phyloP scores from a whole-genome alignment of 1,140 invertebrate genomes.

The Sinonovacula constricta region DNA sequence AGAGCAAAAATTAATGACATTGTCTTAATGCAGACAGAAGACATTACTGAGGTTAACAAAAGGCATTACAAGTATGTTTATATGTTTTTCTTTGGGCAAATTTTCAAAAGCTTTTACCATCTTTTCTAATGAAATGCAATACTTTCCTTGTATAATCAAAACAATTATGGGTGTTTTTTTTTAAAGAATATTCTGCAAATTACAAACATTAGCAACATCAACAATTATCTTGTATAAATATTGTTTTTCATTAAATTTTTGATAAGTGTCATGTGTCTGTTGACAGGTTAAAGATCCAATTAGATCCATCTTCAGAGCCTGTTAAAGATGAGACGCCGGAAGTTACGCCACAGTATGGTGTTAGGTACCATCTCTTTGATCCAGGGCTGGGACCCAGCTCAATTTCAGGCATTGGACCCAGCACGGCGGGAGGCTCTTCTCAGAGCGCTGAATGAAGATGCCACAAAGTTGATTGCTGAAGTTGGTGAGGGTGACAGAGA shows the following conservation, averaged over 20 bases:
- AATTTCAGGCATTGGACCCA: constrained; percentile 97
- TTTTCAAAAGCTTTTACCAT: too few relatives aligned
- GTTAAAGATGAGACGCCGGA: constrained; percentile 97
- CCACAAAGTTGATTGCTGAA: constrained; percentile 95
- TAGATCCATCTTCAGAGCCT: constrained; percentile 93
- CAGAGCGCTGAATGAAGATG: constrained; percentile 96
- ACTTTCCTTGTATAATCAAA: too few relatives aligned
- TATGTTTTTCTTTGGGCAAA: too few relatives aligned
- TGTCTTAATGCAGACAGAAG: too few relatives aligned
- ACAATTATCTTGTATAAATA: not conserved
- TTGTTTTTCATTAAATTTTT: constrained; percentile 24
- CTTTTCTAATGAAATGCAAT: too few relatives aligned
- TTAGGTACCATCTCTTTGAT: constrained; percentile 98
- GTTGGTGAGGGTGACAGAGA: constrained; percentile 95
- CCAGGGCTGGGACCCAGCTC: constrained; percentile 93
- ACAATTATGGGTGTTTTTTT: too few relatives aligned
- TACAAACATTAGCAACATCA: too few relatives aligned
- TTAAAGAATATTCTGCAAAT: too few relatives aligned
- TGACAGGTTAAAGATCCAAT: constrained; percentile 86
- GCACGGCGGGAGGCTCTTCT: constrained; percentile 96
- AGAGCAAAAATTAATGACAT: too few relatives aligned
- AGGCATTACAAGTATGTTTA: too few relatives aligned
- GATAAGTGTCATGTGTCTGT: too few relatives aligned
- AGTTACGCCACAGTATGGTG: constrained; percentile 98
- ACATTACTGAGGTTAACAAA: too few relatives aligned